Evolutionary conservation across 2,113 vertebrate species (phyloP).

Genomic region (Triplophysa dalaica): DNA sequence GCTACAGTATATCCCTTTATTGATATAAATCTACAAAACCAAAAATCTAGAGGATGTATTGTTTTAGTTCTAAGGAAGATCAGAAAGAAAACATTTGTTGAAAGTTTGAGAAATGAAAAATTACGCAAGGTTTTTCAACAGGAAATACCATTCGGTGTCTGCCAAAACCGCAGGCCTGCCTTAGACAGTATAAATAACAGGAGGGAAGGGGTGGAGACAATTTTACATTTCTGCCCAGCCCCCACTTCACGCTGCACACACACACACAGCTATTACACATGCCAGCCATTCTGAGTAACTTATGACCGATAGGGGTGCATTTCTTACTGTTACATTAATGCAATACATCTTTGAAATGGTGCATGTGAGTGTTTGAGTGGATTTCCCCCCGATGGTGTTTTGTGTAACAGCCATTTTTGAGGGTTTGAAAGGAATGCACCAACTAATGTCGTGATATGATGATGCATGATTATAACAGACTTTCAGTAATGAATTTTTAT

Average conservation of each 20-base stretch:
- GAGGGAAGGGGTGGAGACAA: constrained; percentile 45
- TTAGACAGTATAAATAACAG: constrained; percentile 51
- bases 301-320: background rate
- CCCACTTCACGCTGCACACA: constrained; percentile 25
- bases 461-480: background rate
- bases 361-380: constrained; percentile 22
- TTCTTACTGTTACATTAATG: constrained; percentile 16
- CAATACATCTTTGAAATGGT: constrained; percentile 15
- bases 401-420: constrained; percentile 4
- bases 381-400: background rate
- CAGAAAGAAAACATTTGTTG: constrained; percentile 15
- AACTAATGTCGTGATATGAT: background rate
- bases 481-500: too few species aligned
- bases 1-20: too few species aligned
- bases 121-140: constrained; percentile 51
- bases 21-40: too few species aligned
- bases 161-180: constrained; percentile 57
- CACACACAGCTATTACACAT: constrained; percentile 33
- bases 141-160: constrained; percentile 53
- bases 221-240: constrained; percentile 41
- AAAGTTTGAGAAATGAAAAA: constrained; percentile 40
- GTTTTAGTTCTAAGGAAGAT: constrained; percentile 27
- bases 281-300: constrained; percentile 16
- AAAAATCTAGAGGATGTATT: background rate
- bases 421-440: background rate